Evolutionary conservation across 2,113 vertebrate species (phyloP).

Genomic region (Echinops telfairi): DNA sequence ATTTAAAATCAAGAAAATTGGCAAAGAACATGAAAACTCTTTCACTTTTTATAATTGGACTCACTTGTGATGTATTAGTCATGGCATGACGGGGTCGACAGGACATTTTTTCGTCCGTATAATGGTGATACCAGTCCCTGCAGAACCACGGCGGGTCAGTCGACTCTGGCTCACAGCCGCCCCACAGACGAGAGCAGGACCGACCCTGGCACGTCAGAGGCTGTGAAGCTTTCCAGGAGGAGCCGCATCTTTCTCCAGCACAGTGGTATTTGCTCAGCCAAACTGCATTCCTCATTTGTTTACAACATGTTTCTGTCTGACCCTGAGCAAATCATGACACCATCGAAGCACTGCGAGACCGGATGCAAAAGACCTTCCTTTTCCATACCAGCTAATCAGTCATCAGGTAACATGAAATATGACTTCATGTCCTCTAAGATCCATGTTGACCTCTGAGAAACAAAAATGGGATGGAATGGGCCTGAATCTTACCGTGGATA

Average conservation of each 20-base stretch:
- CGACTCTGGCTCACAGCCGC: no score
- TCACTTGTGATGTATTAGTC: not conserved
- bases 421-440: not conserved
- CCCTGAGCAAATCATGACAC: not conserved
- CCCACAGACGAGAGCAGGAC: no score
- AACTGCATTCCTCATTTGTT: not conserved
- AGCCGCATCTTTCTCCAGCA: not conserved
- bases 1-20: constrained; percentile 4
- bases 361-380: not conserved
- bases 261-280: no score
- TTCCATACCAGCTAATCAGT: not conserved
- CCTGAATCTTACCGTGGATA: not conserved
- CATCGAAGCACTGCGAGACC: not conserved
- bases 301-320: not conserved
- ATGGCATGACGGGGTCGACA: no score
- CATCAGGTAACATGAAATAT: not conserved
- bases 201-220: no score
- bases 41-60: constrained; percentile 24
- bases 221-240: no score
- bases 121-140: no score
- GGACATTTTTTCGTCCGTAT: no score
- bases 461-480: not conserved
- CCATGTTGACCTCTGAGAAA: constrained; percentile 11
- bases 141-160: no score
- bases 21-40: not conserved